Evolutionary conservation across 1,140 invertebrate species (phyloP).

Genomic region (Drosophila kanapiae): DNA sequence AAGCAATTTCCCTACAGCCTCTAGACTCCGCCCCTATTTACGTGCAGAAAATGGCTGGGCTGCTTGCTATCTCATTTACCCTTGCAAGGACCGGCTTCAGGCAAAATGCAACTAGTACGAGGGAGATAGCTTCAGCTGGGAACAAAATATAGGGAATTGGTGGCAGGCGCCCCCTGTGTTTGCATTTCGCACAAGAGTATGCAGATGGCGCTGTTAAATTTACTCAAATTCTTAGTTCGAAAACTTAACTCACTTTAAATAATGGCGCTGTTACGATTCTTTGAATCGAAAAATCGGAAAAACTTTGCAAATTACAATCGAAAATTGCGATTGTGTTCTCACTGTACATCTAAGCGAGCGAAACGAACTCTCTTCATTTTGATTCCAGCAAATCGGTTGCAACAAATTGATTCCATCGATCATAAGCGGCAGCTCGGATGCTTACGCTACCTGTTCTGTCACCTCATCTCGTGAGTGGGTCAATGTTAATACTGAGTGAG

Average conservation of each 20-base stretch:
- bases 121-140: constrained; percentile 12
- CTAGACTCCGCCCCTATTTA: constrained; percentile 55
- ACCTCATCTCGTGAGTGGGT: constrained; percentile 8
- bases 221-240: background rate
- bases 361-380: constrained; percentile 13
- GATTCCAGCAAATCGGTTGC: constrained; percentile 37
- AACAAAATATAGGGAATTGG: background rate
- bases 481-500: constrained; percentile 8
- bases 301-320: no score
- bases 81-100: background rate
- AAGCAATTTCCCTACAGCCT: background rate
- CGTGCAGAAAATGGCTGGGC: constrained; percentile 56
- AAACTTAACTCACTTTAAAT: background rate
- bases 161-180: background rate
- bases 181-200: background rate
- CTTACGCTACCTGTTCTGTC: constrained; percentile 2
- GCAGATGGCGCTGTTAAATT: background rate
- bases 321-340: no score
- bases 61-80: constrained; percentile 24
- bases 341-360: no score
- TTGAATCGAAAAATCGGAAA: background rate
- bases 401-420: constrained; percentile 32
- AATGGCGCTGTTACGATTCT: background rate
- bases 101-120: background rate
- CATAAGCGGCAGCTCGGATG: background rate